Evolutionary conservation across 1,140 invertebrate species (phyloP), one percentile per base, ranked within the genome.

Genomic region (Cherax quadricarinatus): DNA sequence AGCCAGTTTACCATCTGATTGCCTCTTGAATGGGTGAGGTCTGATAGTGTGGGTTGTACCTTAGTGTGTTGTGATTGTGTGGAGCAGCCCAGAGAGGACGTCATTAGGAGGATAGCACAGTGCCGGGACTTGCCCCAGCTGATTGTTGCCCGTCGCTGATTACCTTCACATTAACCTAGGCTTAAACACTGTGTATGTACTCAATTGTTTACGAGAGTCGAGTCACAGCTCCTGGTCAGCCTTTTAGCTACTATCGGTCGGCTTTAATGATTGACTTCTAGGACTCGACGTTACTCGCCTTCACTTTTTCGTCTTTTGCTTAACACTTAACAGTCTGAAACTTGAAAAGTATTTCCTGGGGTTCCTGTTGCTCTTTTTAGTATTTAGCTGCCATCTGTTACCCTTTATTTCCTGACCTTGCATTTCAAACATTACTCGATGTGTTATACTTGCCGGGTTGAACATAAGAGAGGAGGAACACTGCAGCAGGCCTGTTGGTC

Each of bases 21-120:
- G 70, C 70, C 70, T 30, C 9, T 5, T 6, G 70, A 30, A 30
- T 24, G 70, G 70, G 24, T n/a, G 6, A 30, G 24, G 70, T 30
- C 70, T 75, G 70, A 75, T 75, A 30, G 70, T n/a, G 70, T 30
- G 70, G 70, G 70, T 30, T 16, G 70, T 75, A 30, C 24, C 70
- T 21, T 75, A n/a, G 24, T 21, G 70, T 75, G 70, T 75, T 75
- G n/a, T 75, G 70, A 75, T 75, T 75, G 70, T 75, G 70, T 75
- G 70, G 70, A 6, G 21, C 70, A 21, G 24, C n/a, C n/a, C 70
- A 12, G 70, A 70, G 66, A 75, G 24, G 70, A 75, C 30, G 24
- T 30, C 70, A 75, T 75, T 75, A 75, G 70, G 5, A 30, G 70
- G 7, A n/a, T 30, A 7, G 24, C 70, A n/a, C 21, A 10, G 70